Evolutionary conservation across 2,797 vertebrate species (phyloP).

Genomic region (Gambusia yucatana): DNA sequence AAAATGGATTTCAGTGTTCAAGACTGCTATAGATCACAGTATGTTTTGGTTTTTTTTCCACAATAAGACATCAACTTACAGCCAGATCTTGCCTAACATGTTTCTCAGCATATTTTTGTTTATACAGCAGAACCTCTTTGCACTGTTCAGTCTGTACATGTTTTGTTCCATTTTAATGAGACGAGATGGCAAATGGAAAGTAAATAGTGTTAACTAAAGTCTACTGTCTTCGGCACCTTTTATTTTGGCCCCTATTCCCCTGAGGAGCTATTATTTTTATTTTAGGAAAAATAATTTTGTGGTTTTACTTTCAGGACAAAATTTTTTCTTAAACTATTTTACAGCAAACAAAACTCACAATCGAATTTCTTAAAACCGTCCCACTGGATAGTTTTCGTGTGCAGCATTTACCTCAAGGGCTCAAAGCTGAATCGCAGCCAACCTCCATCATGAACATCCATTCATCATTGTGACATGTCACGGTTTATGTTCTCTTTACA

Average conservation of each 20-base stretch:
- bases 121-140: neutral
- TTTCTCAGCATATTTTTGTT: conserved; percentile 18
- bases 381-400: neutral
- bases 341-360: neutral
- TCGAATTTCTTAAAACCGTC: neutral
- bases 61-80: neutral
- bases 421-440: neutral
- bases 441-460: neutral
- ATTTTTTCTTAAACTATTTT: neutral
- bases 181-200: neutral
- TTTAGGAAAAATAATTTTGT: neutral
- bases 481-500: neutral
- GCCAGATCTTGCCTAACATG: conserved; percentile 34
- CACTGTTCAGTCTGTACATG: neutral
- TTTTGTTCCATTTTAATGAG: neutral
- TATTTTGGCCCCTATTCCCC: neutral
- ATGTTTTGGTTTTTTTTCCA: neutral
- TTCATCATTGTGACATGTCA: neutral
- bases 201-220: neutral
- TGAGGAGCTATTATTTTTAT: neutral
- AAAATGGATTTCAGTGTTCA: neutral
- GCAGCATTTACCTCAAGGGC: neutral
- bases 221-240: neutral
- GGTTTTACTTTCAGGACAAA: neutral
- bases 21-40: neutral